Evolutionary conservation across 2,113 vertebrate species (phyloP), one percentile per base, ranked within the genome.

Genomic region (Rallus limicola): DNA sequence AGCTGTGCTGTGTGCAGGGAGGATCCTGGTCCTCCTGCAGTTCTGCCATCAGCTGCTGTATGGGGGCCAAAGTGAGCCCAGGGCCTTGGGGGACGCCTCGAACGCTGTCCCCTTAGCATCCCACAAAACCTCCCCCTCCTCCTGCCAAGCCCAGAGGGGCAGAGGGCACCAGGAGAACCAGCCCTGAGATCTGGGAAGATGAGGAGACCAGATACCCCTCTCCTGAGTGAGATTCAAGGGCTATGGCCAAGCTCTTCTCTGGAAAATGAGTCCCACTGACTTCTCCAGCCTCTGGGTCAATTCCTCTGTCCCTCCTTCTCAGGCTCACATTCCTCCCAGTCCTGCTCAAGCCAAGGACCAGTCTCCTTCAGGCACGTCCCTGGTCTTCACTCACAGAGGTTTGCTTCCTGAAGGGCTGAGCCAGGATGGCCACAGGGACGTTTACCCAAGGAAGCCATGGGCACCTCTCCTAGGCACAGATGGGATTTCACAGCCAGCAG

Each of bases 41-140:
- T 63, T 83, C 63, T 46, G 88, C 82, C 12, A 18, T 20, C 3
- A 0, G 29, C 28, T 31, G 56, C 31, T 46, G 6, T 6, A 15
- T 0, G 13, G 33, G 21, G 67, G 5, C 4, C 38, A 56, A 29
- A 29, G 53, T 1, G 52, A 87, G 58, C 62, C 52, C 33, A 8
- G 3, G 16, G 62, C 38, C 48, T 24, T 0, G 0, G 46, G 44
- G 70, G 48, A 65, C 2, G 2, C 19, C 38, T 75, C 31, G 52
- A 6, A 4, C 13, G 13, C 76, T n/a, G 16, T 18, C 31, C 18
- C 58, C 26, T 50, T 1, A 56, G 40, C 40, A 56, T 33, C 55
- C 40, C 53, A 44, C 42, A 34, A 64, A 69, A 6, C 29, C 25
- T 60, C 70, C 36, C 40, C 13, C 46, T 50, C 34, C 44, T 65